phyloP scores from a whole-genome alignment of 2,888 invertebrate genomes.

The Flexamia atlantica region DNA sequence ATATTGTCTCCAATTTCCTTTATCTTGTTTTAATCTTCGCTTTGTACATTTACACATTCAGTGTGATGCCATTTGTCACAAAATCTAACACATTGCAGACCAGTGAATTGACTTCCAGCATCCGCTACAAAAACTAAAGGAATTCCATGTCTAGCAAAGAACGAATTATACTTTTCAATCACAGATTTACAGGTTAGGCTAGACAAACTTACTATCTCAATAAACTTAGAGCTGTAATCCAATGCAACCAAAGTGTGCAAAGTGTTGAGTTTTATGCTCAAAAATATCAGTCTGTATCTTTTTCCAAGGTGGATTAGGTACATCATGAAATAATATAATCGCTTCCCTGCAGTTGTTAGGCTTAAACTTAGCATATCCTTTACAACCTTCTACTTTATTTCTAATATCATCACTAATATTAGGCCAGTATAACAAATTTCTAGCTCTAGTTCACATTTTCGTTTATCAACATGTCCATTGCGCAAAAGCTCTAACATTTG shows the following conservation, averaged over 20 bases:
- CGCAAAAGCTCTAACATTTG: conserved; percentile 64
- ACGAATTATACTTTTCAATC: conserved; percentile 42
- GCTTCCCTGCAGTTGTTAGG: conserved; percentile 55
- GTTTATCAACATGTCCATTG: conserved; percentile 65
- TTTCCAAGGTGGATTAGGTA: conserved; percentile 58
- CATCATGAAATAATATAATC: conserved; percentile 52
- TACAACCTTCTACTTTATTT: conserved; percentile 62
- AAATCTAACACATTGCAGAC: conserved; percentile 42
- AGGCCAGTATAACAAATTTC: conserved; percentile 64
- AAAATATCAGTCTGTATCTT: conserved; percentile 62
- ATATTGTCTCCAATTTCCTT: neutral
- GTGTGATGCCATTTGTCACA: neutral
- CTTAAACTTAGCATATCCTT: conserved; percentile 30
- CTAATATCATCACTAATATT: conserved; percentile 58
- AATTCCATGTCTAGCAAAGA: conserved; percentile 57
- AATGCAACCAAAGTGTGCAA: conserved; percentile 60
- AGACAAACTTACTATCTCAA: conserved; percentile 53
- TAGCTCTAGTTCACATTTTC: conserved; percentile 64
- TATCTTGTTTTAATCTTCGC: conserved; percentile 44
- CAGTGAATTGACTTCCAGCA: conserved; percentile 45
- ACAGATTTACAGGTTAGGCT: conserved; percentile 42
- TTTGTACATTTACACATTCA: conserved; percentile 23
- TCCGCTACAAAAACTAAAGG: conserved; percentile 36
- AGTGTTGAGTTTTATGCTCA: conserved; percentile 53
- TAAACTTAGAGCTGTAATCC: conserved; percentile 65